These are phyloP conservation scores for Caenorhabditis brenneri DNA, from an alignment of 1,140 invertebrate genomes.

Conservation along the genomic window DNA sequence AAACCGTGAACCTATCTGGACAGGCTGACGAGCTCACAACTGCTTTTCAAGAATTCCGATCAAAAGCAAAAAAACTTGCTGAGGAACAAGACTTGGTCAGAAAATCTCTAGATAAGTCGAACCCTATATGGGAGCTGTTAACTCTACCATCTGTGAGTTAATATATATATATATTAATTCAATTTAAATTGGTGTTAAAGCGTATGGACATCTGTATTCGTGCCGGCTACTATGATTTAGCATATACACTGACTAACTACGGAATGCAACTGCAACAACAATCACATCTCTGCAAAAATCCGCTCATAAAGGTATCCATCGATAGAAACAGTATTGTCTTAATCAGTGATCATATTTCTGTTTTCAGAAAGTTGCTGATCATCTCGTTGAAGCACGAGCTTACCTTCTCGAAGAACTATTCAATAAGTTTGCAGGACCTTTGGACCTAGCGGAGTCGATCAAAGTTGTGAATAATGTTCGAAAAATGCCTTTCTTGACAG, in stretches of 20 bases:
- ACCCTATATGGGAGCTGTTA: slow-evolving; percentile 54
- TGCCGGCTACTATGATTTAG: slow-evolving; percentile 67
- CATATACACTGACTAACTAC: slow-evolving; percentile 69
- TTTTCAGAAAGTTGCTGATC: slow-evolving; percentile 61
- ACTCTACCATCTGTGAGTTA: slow-evolving; percentile 48
- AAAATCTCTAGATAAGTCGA: slow-evolving; percentile 11
- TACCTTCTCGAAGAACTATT: slow-evolving; percentile 68
- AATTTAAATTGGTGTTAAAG: slow-evolving; percentile 51
- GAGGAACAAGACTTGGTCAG: slow-evolving; percentile 9
- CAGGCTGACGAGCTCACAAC: slow-evolving; percentile 45
- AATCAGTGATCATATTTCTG: neutral
- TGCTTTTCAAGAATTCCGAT: slow-evolving; percentile 39
- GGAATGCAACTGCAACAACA: slow-evolving; percentile 58
- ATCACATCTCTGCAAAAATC: slow-evolving; percentile 47
- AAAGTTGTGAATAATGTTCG: slow-evolving; percentile 69
- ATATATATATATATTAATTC: neutral
- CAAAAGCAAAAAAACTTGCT: slow-evolving; percentile 38
- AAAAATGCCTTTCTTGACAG: slow-evolving; percentile 68
- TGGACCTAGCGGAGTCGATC: slow-evolving; percentile 66
- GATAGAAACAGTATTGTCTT: no score
- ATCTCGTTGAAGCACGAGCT: slow-evolving; percentile 66
- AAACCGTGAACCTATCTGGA: slow-evolving; percentile 33
- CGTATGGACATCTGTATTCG: slow-evolving; percentile 69
- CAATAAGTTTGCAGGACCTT: slow-evolving; percentile 67
- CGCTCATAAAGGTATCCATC: slow-evolving; percentile 54